phyloP scores from a whole-genome alignment of 2,113 vertebrate genomes.

The Pterocles orientalis region DNA sequence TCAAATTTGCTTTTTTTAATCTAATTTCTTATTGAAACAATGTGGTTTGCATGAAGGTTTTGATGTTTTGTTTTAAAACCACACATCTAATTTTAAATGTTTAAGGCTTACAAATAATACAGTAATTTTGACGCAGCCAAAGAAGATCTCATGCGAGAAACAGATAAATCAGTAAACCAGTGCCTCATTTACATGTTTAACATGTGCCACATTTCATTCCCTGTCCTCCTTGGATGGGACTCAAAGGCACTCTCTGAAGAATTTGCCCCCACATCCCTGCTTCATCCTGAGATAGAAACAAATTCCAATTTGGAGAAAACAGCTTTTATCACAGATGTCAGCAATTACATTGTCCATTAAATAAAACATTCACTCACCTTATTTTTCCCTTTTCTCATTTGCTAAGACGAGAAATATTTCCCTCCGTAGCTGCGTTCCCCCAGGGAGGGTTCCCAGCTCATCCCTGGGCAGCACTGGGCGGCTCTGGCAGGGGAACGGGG shows the following conservation, averaged over 20 bases:
- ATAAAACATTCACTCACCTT: conserved; percentile 23
- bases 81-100: conserved; percentile 73
- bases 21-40: conserved; percentile 68
- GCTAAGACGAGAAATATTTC: not conserved
- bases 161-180: conserved; percentile 64
- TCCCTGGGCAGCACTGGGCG: rapidly evolving
- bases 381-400: not conserved
- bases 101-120: conserved; percentile 74
- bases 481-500: rapidly evolving
- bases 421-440: not conserved
- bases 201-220: conserved; percentile 66
- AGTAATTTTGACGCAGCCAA: conserved; percentile 61
- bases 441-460: not conserved
- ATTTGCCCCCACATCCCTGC: conserved; percentile 52
- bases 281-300: conserved; percentile 38
- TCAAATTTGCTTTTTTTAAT: conserved; percentile 40
- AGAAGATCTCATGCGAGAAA: conserved; percentile 67
- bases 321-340: conserved; percentile 63
- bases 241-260: conserved; percentile 56
- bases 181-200: conserved; percentile 70
- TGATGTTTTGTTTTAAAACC: conserved; percentile 75
- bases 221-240: conserved; percentile 54
- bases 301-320: not conserved
- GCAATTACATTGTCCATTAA: conserved; percentile 36
- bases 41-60: conserved; percentile 75